phyloP scores from a whole-genome alignment of 1,140 invertebrate species.

The Radopholus similis region DNA sequence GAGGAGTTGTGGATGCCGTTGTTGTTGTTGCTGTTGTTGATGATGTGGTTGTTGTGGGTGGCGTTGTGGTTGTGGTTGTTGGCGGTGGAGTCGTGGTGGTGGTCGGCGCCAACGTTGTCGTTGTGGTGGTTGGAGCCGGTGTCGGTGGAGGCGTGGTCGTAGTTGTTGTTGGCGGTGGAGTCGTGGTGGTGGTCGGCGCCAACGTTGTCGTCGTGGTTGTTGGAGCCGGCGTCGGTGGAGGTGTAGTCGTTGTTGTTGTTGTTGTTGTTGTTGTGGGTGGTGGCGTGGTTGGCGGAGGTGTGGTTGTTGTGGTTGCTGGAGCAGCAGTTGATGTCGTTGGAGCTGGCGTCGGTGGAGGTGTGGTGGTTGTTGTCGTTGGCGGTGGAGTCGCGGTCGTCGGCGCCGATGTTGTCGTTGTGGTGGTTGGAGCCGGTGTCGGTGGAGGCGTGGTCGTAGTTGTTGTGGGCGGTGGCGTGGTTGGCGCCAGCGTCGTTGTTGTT shows the following conservation, averaged over 20 bases:
- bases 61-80: neutral
- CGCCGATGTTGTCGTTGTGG: neutral
- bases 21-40: constrained; percentile 10
- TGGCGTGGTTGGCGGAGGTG: neutral
- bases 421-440: constrained; percentile 1
- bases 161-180: neutral
- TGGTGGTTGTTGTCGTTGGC: constrained; percentile 8
- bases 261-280: neutral
- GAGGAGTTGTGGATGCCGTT: neutral
- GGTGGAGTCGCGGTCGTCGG: neutral
- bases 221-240: neutral
- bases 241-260: constrained; percentile 5
- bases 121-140: neutral
- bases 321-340: neutral
- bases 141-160: neutral
- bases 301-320: neutral
- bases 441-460: neutral
- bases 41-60: constrained; percentile 14
- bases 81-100: neutral
- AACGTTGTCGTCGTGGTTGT: neutral
- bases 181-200: neutral
- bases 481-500: neutral
- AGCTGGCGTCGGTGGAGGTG: neutral
- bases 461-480: neutral
- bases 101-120: constrained; percentile 4